A percentile compares a stretch with the other conserved stretches of the same genome.
Conservation (phyloP, 1,140 invertebrate genomes). For the Drosophila sucinea region DNA sequence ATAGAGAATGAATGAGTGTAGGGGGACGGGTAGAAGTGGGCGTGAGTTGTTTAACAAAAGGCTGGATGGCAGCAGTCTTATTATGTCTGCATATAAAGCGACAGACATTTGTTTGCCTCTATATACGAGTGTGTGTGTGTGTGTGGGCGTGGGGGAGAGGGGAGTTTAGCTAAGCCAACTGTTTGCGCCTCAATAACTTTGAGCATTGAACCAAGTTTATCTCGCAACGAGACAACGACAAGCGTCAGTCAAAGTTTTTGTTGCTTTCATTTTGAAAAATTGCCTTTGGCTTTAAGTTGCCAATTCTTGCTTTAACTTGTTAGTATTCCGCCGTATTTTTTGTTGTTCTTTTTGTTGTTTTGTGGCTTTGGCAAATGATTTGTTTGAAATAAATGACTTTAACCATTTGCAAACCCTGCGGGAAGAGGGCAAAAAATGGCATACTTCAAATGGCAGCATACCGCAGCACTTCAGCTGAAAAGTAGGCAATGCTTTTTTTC, state of each 20-base stretch:
- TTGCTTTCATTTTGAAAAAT: conserved; percentile 63
- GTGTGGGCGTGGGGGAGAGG: not conserved
- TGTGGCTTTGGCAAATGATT: conserved; percentile 69
- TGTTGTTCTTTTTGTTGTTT: conserved; percentile 16
- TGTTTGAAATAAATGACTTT: conserved; percentile 78
- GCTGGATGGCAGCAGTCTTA: conserved; percentile 30
- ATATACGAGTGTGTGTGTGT: conserved; percentile 1
- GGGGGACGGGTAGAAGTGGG: conserved; percentile 24
- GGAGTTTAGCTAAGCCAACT: conserved; percentile 52
- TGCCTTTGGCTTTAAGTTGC: conserved; percentile 40
- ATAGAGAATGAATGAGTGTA: not conserved
- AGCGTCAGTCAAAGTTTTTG: conserved; percentile 75
- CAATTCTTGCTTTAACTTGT: conserved; percentile 57
- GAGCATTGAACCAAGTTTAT: conserved; percentile 75
- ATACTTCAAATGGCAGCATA: conserved; percentile 34
- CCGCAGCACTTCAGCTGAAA: conserved; percentile 67
- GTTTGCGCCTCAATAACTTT: conserved; percentile 80
- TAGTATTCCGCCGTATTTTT: conserved; percentile 39
- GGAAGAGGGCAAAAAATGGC: conserved; percentile 46
- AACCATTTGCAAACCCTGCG: conserved; percentile 59
- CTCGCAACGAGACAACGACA: conserved; percentile 61
- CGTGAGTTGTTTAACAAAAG: conserved; percentile 54
- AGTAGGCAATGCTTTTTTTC: conserved; percentile 67
- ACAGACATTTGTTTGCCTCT: conserved; percentile 59
- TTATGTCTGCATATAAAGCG: conserved; percentile 71